These are phyloP conservation scores for Sitta carolinensis DNA, from an alignment of 2,797 vertebrate genomes.

Conservation along the genomic window DNA sequence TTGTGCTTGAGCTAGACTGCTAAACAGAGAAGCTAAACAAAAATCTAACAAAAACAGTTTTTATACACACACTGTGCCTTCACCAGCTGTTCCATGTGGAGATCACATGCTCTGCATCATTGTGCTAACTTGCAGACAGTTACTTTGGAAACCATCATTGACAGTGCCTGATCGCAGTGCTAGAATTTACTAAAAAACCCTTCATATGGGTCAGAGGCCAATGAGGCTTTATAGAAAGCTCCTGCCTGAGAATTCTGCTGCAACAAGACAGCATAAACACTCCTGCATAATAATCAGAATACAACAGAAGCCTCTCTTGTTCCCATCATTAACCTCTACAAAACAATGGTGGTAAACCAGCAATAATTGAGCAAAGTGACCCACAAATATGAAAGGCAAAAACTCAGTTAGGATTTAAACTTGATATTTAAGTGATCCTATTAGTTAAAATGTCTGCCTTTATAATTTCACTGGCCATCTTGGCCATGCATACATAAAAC, in stretches of 20 bases:
- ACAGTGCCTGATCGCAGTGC: constrained; percentile 40
- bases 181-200: constrained; percentile 62
- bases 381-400: constrained; percentile 31
- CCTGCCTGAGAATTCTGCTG: constrained; percentile 55
- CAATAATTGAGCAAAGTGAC: not conserved
- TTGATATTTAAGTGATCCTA: not conserved
- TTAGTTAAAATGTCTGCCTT: not conserved
- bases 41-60: constrained; percentile 9
- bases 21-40: constrained; percentile 39
- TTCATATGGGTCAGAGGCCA: constrained; percentile 65
- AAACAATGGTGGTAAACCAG: constrained; percentile 29
- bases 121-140: constrained; percentile 28
- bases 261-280: constrained; percentile 53
- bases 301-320: constrained; percentile 75
- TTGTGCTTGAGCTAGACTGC: not conserved
- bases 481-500: not conserved
- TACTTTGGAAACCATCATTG: constrained; percentile 67
- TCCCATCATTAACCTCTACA: constrained; percentile 34
- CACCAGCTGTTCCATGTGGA: not conserved
- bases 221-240: constrained; percentile 52
- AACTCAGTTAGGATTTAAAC: constrained; percentile 1
- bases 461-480: not conserved
- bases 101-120: constrained; percentile 5
- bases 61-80: not conserved
- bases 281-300: constrained; percentile 74